Base-by-base conservation (phyloP, 2,888 invertebrate species). In the Macaria notata region DNA sequence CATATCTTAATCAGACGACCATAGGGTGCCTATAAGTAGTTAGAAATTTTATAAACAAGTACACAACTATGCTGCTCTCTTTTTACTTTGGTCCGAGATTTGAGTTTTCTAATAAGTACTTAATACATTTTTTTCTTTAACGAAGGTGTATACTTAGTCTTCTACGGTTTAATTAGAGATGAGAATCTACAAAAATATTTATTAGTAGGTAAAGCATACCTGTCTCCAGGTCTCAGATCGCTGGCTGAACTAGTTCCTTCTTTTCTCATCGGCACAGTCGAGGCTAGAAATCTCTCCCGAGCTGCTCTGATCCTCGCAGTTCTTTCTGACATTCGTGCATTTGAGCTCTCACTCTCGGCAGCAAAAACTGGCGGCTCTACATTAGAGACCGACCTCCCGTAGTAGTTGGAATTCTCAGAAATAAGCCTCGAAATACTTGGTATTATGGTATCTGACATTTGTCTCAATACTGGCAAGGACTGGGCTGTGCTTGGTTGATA, bases 211-310 rank as follows among this genome's bases (percentile, higher is more conserved):
- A 19, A 36, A 41, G 38, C 71, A 46, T 49, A 91, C 91, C 91
- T 82, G 63, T 91, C 89, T 36, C 81, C 86, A 56, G 88, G 85
- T 50, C 89, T 81, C 59, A 91, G 73, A 64, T 91, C 91, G 57
- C 79, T 88, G 0, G 88, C 84, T 4, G 91, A 91, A 63, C 86
- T 89, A 0, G 88, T 90, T 0, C 88, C 88, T 55, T 90, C 89
- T 41, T 88, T 71, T 61, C 90, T 79, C 81, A 89, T 86, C 0
- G 86, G 80, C 9, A 77, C 78, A n/a, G 86, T 81, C 0, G 92
- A 88, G 0, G 93, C 88, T 8, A 96, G 75, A 68, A 96, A 96
- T 65, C 93, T 94, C 68, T 96, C 95, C 71, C 95, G 94, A 0
- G 96, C 96, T 57, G 92, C 93, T 65, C 93, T 92, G 7, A 96